Evolutionary conservation across 2,888 invertebrate genomes (phyloP), one percentile per base, ranked within the genome.

Genomic region (Ornithoptera alexandrae): DNA sequence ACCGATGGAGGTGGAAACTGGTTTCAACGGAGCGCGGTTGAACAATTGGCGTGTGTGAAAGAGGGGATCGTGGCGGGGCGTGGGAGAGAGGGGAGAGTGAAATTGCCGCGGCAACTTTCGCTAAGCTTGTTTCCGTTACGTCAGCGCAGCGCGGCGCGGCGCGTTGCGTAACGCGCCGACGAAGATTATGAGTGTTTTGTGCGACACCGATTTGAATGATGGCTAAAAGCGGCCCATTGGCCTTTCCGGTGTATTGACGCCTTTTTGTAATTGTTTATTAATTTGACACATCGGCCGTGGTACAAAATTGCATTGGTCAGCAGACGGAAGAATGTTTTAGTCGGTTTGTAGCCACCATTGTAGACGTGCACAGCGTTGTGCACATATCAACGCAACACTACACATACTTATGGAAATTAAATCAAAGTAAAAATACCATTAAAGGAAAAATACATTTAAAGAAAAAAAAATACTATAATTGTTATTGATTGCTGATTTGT

Each of bases 91-190:
- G 83, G 79, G 85, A 83, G 85, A 90, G 91, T 88, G 92, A 92
- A 92, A 92, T 91, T 90, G 83, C 81, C 83, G 86, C 81, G 81
- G 84, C 81, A 87, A 90, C 92, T 92, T 92, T 92, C 92, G 85
- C 92, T 88, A 91, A 86, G 88, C 89, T 84, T 86, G 86, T 87
- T 91, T 88, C 82, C 80, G 83, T 92, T 92, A 90, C 91, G 89
- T 91, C 92, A 91, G 78, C 74, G 46, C 46, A 46, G 39, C 10
- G 39, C 39, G 39, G 39, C 80, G 84, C 81, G 74, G 81, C 79
- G 78, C 78, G 78, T 92, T 91, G 83, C 83, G 86, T 80, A 91
- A 92, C 75, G 71, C 75, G 72, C 78, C 79, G 12, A 81, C 81
- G 82, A 83, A 86, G 87, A 89, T 90, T 90, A 91, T 89, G 88